Conservation (phyloP, 2,113 vertebrate species). For the Ophiodon elongatus region DNA sequence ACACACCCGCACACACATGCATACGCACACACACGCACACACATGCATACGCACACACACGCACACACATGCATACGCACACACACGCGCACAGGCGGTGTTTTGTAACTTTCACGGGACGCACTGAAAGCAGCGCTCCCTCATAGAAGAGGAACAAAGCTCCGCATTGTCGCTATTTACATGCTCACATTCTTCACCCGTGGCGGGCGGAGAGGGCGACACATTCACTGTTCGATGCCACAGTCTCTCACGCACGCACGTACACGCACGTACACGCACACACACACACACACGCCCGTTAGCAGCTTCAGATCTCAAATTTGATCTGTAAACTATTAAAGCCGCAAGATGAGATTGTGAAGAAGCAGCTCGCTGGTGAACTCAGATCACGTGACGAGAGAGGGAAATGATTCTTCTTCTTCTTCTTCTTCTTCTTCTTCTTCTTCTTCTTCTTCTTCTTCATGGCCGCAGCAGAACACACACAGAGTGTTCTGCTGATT, state of each 20-base stretch:
- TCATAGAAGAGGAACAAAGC: slow-evolving; percentile 49
- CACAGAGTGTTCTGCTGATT: background rate
- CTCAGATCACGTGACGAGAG: slow-evolving; percentile 4
- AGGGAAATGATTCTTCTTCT: background rate
- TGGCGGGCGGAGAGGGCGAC: slow-evolving; percentile 2
- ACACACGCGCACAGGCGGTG: background rate
- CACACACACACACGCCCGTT: background rate
- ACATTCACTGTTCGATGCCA: background rate
- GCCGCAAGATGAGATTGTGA: background rate
- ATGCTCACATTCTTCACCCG: slow-evolving; percentile 49
- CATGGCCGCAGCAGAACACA: slow-evolving; percentile 9
- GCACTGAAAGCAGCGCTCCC: slow-evolving; percentile 16
- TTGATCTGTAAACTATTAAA: background rate
- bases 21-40: no score
- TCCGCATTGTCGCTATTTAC: slow-evolving; percentile 56
- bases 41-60: no score
- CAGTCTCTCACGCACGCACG: background rate
- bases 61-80: background rate
- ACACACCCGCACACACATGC: no score
- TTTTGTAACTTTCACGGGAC: slow-evolving; percentile 30
- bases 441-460: background rate
- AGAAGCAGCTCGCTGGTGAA: background rate
- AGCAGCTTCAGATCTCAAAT: background rate
- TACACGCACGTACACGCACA: background rate
- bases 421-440: background rate